These are phyloP conservation scores for Murina feae DNA, from an alignment of 2,113 vertebrate species.

Conservation along the genomic window DNA sequence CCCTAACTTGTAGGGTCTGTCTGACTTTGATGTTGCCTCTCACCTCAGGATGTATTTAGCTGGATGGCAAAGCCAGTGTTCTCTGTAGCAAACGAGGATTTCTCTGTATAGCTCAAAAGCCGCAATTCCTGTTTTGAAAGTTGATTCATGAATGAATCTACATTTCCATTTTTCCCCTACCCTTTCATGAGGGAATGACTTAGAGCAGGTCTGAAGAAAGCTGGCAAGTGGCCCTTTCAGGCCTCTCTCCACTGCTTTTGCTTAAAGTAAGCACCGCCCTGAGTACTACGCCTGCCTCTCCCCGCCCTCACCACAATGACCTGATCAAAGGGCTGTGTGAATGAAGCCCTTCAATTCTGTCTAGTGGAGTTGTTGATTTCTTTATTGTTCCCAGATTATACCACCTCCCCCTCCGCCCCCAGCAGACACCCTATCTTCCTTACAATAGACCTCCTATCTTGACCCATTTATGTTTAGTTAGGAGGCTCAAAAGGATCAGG, in stretches of 20 bases:
- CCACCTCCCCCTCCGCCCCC: neutral
- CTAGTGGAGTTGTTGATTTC: neutral
- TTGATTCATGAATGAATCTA: constrained; percentile 64
- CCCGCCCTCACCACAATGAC: neutral
- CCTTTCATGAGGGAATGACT: constrained; percentile 47
- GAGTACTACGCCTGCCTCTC: constrained; percentile 10
- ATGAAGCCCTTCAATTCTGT: constrained; percentile 22
- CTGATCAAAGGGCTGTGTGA: constrained; percentile 28
- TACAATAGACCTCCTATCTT: neutral
- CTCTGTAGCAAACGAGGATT: constrained; percentile 23
- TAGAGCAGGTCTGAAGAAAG: constrained; percentile 41
- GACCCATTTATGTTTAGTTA: neutral
- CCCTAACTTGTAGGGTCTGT: neutral
- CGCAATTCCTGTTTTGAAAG: constrained; percentile 49
- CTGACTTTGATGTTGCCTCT: constrained; percentile 15
- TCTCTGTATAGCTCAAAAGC: constrained; percentile 31
- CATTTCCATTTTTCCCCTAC: constrained; percentile 47
- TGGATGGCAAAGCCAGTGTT: neutral
- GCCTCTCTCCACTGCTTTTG: constrained; percentile 12
- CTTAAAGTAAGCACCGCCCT: constrained; percentile 31
- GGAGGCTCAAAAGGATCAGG: neutral
- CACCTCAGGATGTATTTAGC: neutral
- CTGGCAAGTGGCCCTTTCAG: constrained; percentile 24
- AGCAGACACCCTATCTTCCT: neutral
- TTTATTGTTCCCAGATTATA: constrained; percentile 18